A percentile compares a stretch with the other conserved stretches of the same genome.
Evolutionary conservation across 2,888 invertebrate genomes (phyloP).

Genomic region (Leptopterna dolabrata): DNA sequence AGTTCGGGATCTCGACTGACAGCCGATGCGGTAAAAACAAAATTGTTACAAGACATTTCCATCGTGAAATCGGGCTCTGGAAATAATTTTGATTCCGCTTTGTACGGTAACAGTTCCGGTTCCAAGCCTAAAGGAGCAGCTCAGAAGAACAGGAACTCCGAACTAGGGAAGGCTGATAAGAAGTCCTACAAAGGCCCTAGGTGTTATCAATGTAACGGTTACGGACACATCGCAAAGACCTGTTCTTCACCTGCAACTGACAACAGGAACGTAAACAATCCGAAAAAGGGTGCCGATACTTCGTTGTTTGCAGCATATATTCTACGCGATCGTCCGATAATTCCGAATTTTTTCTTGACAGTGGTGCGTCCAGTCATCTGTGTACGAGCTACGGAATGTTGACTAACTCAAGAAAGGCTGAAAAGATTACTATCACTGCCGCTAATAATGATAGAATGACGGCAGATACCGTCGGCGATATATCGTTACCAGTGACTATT

Average conservation of each 20-base stretch:
- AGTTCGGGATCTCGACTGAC: too few species aligned
- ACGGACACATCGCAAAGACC: not conserved
- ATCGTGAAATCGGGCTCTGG: not conserved
- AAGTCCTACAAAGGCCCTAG: not conserved
- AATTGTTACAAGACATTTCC: not conserved
- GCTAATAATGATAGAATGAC: not conserved
- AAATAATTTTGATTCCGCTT: not conserved
- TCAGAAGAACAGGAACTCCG: not conserved
- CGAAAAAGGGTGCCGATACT: too few species aligned
- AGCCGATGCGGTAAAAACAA: too few species aligned
- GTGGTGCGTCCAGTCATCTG: not conserved
- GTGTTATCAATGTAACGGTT: too few species aligned
- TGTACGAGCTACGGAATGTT: not conserved
- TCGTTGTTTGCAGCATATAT: not conserved
- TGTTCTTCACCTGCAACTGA: not conserved
- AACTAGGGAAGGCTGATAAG: not conserved
- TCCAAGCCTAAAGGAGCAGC: not conserved
- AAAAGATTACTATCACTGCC: not conserved
- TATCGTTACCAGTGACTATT: not conserved
- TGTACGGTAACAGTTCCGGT: not conserved
- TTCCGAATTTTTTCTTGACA: not conserved
- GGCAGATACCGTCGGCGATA: not conserved
- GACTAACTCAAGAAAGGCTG: not conserved
- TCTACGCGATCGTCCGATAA: not conserved
- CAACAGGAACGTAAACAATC: not conserved